Conservation (phyloP, 2,888 invertebrate genomes). For the Conops quadrifasciatus region DNA sequence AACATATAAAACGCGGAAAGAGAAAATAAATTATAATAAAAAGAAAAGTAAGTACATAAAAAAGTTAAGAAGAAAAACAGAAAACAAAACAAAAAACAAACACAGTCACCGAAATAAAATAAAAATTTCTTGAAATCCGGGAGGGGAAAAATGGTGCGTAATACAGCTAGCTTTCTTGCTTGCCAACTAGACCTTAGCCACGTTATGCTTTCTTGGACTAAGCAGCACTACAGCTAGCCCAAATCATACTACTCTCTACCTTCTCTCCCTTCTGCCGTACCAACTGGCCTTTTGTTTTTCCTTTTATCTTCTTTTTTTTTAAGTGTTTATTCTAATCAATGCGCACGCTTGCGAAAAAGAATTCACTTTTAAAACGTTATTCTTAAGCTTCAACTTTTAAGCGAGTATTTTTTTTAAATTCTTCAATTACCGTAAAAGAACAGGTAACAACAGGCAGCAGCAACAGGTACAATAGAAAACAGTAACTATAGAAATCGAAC, state of each 20-base stretch:
- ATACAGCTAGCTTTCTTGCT: too few relatives aligned
- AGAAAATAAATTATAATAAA: too few relatives aligned
- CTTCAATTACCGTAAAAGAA: too few relatives aligned
- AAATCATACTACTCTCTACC: background rate
- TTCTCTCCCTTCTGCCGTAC: background rate
- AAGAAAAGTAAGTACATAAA: background rate
- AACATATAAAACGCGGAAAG: background rate
- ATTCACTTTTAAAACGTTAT: slow-evolving; percentile 32
- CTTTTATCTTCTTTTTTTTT: background rate
- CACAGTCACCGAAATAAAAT: background rate
- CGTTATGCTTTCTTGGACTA: slow-evolving; percentile 17
- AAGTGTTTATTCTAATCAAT: slow-evolving; percentile 15
- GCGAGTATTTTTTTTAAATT: too few relatives aligned
- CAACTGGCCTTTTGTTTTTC: background rate
- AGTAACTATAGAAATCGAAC: too few relatives aligned
- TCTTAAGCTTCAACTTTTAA: slow-evolving; percentile 5
- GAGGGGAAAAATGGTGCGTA: slow-evolving; percentile 21
- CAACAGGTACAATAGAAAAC: too few relatives aligned
- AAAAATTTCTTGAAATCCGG: slow-evolving; percentile 8
- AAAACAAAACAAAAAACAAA: slow-evolving; percentile 1
- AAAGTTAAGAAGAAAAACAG: background rate
- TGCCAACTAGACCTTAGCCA: slow-evolving; percentile 45
- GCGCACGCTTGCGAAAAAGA: slow-evolving; percentile 25
- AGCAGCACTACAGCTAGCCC: too few relatives aligned
- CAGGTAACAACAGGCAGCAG: too few relatives aligned